Percentiles rank a stretch among this genome's conserved stretches.
Evolutionary conservation across 2,797 vertebrate genomes (phyloP).

Genomic region (Aselliscus stoliczkanus): DNA sequence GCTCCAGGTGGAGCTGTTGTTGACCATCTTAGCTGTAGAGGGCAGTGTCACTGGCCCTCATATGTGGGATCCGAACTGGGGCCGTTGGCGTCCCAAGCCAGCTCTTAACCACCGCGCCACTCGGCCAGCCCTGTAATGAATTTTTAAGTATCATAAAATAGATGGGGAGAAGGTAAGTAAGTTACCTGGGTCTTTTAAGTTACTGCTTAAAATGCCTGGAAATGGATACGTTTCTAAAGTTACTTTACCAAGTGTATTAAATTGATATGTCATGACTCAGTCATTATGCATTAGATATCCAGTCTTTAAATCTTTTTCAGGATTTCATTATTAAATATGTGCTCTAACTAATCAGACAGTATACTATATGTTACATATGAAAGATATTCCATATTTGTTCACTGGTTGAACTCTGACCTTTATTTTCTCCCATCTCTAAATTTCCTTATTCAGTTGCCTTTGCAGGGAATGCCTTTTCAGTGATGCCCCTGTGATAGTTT

Average conservation of each 20-base stretch:
- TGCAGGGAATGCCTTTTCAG: background rate
- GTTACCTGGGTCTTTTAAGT: background rate
- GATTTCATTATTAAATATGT: slow-evolving; percentile 6
- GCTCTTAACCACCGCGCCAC: no score
- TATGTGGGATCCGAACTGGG: no score
- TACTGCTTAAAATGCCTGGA: slow-evolving; percentile 14
- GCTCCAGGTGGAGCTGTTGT: no score
- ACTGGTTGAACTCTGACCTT: background rate
- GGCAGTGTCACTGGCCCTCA: no score
- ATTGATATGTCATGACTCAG: background rate
- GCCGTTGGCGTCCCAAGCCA: no score
- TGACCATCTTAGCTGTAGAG: no score
- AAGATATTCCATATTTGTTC: background rate
- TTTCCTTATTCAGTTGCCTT: slow-evolving; percentile 1
- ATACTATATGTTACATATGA: background rate
- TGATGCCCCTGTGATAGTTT: background rate
- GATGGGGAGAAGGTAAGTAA: background rate
- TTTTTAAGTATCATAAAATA: background rate
- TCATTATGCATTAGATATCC: background rate
- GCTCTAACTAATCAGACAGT: background rate
- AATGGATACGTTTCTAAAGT: slow-evolving; percentile 8
- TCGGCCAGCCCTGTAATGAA: no score
- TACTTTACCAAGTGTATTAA: slow-evolving; percentile 2
- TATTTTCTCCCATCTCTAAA: slow-evolving; percentile 2
- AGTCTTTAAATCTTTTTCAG: background rate